phyloP scores from a whole-genome alignment of 1,140 invertebrate genomes.

The Latrodectus geometricus region DNA sequence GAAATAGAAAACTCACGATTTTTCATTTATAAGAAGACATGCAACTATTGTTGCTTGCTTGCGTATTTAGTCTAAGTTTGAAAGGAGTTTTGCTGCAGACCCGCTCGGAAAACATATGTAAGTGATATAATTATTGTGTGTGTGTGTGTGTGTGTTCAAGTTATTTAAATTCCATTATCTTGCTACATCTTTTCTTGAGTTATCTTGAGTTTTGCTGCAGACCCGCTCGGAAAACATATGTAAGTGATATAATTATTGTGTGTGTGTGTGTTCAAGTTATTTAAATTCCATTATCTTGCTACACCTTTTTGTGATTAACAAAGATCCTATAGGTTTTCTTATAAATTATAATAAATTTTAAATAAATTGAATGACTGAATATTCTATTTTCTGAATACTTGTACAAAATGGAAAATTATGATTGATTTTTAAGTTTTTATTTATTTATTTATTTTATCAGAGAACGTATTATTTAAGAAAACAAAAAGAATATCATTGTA shows the following conservation, averaged over 20 bases:
- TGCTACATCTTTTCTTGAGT: too few relatives aligned
- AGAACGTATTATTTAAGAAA: too few relatives aligned
- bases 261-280: background rate
- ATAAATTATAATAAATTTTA: too few relatives aligned
- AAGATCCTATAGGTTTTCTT: too few relatives aligned
- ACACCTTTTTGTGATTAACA: too few relatives aligned
- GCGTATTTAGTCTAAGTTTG: background rate
- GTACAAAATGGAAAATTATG: too few relatives aligned
- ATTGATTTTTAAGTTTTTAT: too few relatives aligned
- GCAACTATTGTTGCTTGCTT: conserved; percentile 5
- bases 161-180: background rate
- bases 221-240: background rate
- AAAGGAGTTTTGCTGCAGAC: background rate
- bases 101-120: background rate
- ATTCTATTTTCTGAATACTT: background rate
- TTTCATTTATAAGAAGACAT: background rate
- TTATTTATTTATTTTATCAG: too few relatives aligned
- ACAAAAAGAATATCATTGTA: too few relatives aligned
- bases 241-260: background rate
- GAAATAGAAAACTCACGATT: background rate
- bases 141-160: too few relatives aligned
- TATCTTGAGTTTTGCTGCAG: background rate
- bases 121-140: background rate
- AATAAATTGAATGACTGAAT: too few relatives aligned
- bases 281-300: background rate